Base-by-base conservation (phyloP, 2,888 invertebrate species). In the Dusona sp. region DNA sequence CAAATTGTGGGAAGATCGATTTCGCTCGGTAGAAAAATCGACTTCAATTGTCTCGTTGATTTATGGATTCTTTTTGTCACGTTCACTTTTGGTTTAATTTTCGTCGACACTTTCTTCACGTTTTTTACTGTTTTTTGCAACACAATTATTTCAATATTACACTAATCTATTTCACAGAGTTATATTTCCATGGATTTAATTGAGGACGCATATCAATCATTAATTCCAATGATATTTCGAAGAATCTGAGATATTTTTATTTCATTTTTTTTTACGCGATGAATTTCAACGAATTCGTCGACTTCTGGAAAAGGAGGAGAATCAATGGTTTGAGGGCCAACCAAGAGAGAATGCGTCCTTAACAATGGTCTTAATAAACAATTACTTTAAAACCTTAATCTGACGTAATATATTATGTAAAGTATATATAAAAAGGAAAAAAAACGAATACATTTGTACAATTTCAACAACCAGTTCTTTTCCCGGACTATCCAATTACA, bases 401-500 rank as follows among this genome's bases (percentile, higher is more conserved):
- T n/a, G 25, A 4, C 25, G 3, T 57, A 9, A 57, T 11, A 25
- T 57, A 13, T 13, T 11, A 25, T 57, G 4, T 13, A 57, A 57
- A 57, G 25, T 45, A 45, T 16, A 16, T 16, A n/a, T 57, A 25
- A 57, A 57, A 57, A 25, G 0, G 0, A 25, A 25, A 57, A 57
- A 13, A 57, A 13, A 51, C 3, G 22, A 57, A 57, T 48, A 48
- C 25, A 3, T 57, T 57, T 25, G 13, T 22, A 25, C 57, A 57
- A 61, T 61, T 61, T 61, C 16, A 6, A 29, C 29, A 61, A 3
- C 61, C 57, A 16, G 3, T 29, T 13, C 57, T 61, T 61, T 61
- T 11, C n/a, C 79, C 73, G 61, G 83, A 86, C 79, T 79, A 83
- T 86, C 68, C 79, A 86, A 86, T 86, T 83, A 83, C 75, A 48